phyloP scores from a whole-genome alignment of 2,888 invertebrate species.

The Orchestes rusci region DNA sequence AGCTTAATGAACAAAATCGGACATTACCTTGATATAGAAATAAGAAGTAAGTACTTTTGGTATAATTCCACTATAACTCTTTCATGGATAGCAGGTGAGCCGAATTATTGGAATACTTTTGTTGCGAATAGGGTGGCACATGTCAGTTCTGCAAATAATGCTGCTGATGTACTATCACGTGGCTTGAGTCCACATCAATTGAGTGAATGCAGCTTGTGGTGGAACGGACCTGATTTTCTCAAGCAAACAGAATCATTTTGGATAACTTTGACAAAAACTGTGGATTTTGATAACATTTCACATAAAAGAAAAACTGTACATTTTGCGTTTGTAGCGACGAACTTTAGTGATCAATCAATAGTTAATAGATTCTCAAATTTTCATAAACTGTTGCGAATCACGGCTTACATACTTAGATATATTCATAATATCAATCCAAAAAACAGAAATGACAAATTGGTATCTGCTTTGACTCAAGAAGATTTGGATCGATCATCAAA shows the following conservation, averaged over 20 bases:
- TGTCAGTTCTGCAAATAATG: slow-evolving; percentile 16
- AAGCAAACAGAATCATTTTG: neutral
- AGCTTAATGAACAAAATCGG: neutral
- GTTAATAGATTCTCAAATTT: neutral
- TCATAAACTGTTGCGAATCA: neutral
- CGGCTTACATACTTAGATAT: neutral
- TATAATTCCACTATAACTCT: slow-evolving; percentile 10
- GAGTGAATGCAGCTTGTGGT: slow-evolving; percentile 7
- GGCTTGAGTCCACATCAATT: neutral
- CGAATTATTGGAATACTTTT: slow-evolving; percentile 14
- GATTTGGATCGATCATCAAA: neutral
- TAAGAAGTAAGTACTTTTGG: neutral
- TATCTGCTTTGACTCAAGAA: neutral
- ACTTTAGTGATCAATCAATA: neutral
- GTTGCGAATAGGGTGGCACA: slow-evolving; percentile 19
- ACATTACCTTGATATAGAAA: neutral
- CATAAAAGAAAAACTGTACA: neutral
- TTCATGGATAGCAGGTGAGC: slow-evolving; percentile 13
- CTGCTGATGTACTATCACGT: slow-evolving; percentile 18
- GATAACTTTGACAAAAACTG: neutral
- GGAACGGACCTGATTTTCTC: neutral
- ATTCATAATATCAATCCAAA: neutral
- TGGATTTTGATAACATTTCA: neutral
- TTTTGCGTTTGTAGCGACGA: neutral
- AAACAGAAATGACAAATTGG: neutral